A percentile compares a stretch with the other conserved stretches of the same genome.
phyloP scores from a whole-genome alignment of 1,140 invertebrate genomes.

The Rhagoletis pomonella region DNA sequence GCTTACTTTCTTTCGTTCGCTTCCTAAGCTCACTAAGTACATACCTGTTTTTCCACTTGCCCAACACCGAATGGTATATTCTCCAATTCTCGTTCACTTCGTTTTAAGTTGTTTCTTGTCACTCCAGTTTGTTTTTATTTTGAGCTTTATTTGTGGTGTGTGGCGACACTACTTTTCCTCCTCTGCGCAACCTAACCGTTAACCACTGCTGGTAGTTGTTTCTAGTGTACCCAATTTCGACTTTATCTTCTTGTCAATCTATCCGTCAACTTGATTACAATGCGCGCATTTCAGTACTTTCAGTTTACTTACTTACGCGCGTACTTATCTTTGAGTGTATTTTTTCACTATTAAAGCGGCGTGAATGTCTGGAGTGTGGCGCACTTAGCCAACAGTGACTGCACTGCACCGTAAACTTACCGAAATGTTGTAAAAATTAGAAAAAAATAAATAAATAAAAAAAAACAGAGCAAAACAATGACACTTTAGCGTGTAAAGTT shows the following conservation, averaged over 20 bases:
- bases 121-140: neutral
- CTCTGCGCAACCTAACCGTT: slow-evolving; percentile 7
- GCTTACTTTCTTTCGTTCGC: neutral
- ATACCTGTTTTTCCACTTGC: neutral
- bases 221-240: slow-evolving; percentile 38
- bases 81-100: neutral
- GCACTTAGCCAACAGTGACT: neutral
- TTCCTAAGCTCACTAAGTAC: neutral
- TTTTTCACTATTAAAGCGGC: neutral
- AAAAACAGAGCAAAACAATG: neutral
- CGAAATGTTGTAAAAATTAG: neutral
- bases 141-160: neutral
- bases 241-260: slow-evolving; percentile 39
- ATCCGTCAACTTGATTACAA: neutral
- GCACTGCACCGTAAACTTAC: neutral
- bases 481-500: neutral
- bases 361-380: neutral
- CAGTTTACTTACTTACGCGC: neutral
- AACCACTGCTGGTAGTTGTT: neutral
- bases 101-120: neutral
- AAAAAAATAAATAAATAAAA: no score
- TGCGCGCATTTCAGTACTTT: slow-evolving; percentile 14
- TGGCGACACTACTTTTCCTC: neutral
- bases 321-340: neutral
- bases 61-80: neutral